Percentiles rank a stretch among this genome's conserved stretches.
Conservation (phyloP, 1,140 invertebrate genomes). For the Achatina immaculata region DNA sequence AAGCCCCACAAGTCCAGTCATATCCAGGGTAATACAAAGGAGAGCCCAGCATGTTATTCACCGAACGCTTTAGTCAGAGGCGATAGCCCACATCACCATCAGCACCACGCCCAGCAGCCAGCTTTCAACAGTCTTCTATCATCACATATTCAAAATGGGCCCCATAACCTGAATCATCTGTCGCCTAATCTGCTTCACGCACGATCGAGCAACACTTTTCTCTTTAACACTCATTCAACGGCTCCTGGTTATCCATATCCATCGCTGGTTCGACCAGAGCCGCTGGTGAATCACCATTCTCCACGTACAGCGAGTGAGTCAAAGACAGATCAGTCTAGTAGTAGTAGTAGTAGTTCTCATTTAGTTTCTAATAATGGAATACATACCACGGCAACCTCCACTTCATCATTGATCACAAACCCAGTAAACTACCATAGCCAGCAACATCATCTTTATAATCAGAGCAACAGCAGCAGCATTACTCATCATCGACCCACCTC, state of each 20-base stretch:
- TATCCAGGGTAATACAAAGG: not conserved
- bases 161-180: not conserved
- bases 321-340: not conserved
- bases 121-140: not conserved
- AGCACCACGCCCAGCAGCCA: not conserved
- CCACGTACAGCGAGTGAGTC: not conserved
- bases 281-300: not conserved
- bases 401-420: not conserved
- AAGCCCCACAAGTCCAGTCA: not conserved
- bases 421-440: not conserved
- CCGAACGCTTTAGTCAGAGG: not conserved
- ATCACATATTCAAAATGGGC: not conserved
- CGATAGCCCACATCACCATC: not conserved
- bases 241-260: not conserved
- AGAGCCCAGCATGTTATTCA: not conserved
- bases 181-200: not conserved
- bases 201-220: not conserved
- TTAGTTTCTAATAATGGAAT: not conserved
- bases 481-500: not conserved
- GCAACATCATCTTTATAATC: not conserved
- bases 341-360: not conserved
- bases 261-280: not conserved
- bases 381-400: not conserved
- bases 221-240: not conserved
- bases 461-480: not conserved